These are phyloP conservation scores for Vicugna pacos DNA, from an alignment of 2,113 vertebrate genomes.

Conservation along the genomic window DNA sequence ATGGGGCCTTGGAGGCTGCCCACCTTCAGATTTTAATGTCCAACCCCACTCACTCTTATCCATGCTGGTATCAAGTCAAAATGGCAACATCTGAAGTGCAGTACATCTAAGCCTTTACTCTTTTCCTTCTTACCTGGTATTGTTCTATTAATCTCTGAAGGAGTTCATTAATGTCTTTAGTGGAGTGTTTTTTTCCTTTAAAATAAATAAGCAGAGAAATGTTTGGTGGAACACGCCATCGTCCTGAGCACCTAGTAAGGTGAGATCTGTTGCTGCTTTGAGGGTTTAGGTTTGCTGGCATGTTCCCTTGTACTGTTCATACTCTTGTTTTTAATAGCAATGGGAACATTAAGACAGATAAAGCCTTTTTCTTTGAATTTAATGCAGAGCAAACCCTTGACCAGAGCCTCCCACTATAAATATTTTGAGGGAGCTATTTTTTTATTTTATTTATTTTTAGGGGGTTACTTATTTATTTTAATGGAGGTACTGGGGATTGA, in stretches of 20 bases:
- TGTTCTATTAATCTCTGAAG: background rate
- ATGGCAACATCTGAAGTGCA: background rate
- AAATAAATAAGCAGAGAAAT: constrained; percentile 40
- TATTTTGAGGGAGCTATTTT: constrained; percentile 21
- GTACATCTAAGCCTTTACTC: background rate
- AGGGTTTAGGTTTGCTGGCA: background rate
- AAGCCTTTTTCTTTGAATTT: background rate
- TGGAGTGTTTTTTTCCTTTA: background rate
- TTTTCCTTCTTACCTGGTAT: background rate
- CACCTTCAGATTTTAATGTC: background rate
- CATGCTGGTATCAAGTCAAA: background rate
- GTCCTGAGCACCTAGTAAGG: background rate
- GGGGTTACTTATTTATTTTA: no score
- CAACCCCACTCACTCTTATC: background rate
- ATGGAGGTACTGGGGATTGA: no score
- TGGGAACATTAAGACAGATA: background rate
- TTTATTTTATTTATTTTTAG: background rate
- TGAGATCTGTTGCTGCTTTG: background rate
- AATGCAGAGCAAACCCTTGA: constrained; percentile 37
- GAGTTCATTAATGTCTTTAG: background rate
- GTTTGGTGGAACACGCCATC: background rate
- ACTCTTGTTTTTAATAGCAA: background rate
- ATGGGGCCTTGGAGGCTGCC: background rate
- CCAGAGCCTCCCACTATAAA: background rate
- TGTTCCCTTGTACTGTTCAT: background rate